These are phyloP conservation scores for Timema podura DNA, from an alignment of 2,888 invertebrate genomes.

Conservation along the genomic window DNA sequence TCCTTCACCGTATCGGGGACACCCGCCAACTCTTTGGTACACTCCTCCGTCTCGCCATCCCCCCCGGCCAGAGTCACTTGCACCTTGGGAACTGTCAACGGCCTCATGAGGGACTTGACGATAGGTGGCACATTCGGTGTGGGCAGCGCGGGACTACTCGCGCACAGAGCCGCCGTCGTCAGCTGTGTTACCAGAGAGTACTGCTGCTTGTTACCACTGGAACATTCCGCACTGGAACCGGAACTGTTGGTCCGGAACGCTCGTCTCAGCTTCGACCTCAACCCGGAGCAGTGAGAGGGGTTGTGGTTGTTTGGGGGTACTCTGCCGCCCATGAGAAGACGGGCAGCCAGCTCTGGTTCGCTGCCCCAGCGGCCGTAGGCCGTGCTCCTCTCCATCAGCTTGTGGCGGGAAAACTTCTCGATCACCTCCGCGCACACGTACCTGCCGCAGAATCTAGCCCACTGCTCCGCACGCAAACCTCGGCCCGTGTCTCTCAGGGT, in stretches of 20 bases:
- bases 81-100: slow-evolving; percentile 50
- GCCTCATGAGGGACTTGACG: slow-evolving; percentile 54
- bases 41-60: slow-evolving; percentile 42
- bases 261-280: slow-evolving; percentile 53
- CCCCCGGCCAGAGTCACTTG: slow-evolving; percentile 25
- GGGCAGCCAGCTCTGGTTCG: slow-evolving; percentile 55
- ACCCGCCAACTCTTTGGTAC: not conserved
- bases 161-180: slow-evolving; percentile 57
- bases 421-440: slow-evolving; percentile 67
- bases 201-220: too few relatives aligned
- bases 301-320: slow-evolving; percentile 15
- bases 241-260: slow-evolving; percentile 52
- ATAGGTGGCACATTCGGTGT: slow-evolving; percentile 50
- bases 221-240: slow-evolving; percentile 41
- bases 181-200: slow-evolving; percentile 50
- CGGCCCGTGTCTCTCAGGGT: slow-evolving; percentile 63
- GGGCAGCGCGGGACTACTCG: slow-evolving; percentile 56
- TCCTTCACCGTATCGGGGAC: slow-evolving; percentile 15
- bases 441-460: slow-evolving; percentile 70
- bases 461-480: slow-evolving; percentile 66
- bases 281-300: slow-evolving; percentile 40
- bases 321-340: slow-evolving; percentile 32
- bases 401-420: slow-evolving; percentile 58
- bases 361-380: slow-evolving; percentile 56
- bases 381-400: slow-evolving; percentile 53